Base-by-base conservation (phyloP, 2,888 invertebrate genomes). In the Drosophila borborema region DNA sequence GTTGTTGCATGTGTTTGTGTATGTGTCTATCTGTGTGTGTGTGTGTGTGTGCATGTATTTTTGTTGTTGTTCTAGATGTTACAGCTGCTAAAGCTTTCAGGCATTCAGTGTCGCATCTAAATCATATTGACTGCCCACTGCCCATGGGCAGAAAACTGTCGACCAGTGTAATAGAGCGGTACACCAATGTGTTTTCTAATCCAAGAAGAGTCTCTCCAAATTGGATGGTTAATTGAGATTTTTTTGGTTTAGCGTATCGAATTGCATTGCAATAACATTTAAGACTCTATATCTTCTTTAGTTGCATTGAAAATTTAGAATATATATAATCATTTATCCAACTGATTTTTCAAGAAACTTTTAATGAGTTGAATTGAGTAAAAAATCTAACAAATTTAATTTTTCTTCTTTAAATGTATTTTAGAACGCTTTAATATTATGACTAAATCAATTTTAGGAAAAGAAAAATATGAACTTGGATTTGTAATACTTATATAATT, bases 51-150 rank as follows among this genome's bases (percentile, higher is more conserved):
- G 61, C 34, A 34, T 34, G 34, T 34, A 34, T 34, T 8, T 34
- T 10, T 5, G n/a, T 31, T n/a, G 38, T 58, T 62, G 41, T 55
- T 81, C 28, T 28, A 28, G 77, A 75, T 87, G 82, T 78, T 88
- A 63, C 86, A 80, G 82, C 86, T 80, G 88, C 80, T 81, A 69
- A 80, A 85, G 86, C 74, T 76, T 64, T 76, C 78, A 60, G 71
- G 81, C 73, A 69, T 66, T 70, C 74, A 77, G 63, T 73, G 75
- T 77, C 65, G 72, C 82, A 66, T 72, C 85, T 72, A 70, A 80
- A 63, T 78, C 83, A 72, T 68, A 72, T 76, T 76, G 86, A 60
- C 85, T 66, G 55, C n/a, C 23, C 31, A 20, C 55, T 49, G 48
- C 6, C 53, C 56, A 31, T 62, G n/a, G n/a, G 51, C 62, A 53